phyloP scores from a whole-genome alignment of 1,140 invertebrate species.

The Drosophila orena region DNA sequence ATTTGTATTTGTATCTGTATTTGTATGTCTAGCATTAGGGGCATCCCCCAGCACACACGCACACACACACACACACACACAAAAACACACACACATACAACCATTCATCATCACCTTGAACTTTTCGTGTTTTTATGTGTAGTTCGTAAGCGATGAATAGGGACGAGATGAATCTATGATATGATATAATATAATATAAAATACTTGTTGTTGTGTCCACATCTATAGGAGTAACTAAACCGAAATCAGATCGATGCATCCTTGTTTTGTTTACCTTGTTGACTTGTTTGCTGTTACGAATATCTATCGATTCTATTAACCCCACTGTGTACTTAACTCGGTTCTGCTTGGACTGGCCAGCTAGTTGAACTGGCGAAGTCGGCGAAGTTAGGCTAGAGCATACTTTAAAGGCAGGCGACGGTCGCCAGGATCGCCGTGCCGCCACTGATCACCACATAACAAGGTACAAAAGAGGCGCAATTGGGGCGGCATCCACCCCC shows the following conservation, averaged over 20 bases:
- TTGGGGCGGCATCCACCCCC: constrained; percentile 14
- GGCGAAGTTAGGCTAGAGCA: constrained; percentile 57
- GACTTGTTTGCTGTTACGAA: constrained; percentile 50
- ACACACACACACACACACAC: constrained; percentile 4
- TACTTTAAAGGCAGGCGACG: constrained; percentile 25
- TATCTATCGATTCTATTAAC: constrained; percentile 19
- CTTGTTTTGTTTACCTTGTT: constrained; percentile 59
- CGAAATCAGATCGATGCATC: constrained; percentile 28
- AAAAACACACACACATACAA: neutral
- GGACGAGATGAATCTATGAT: constrained; percentile 12
- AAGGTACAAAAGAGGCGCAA: constrained; percentile 68
- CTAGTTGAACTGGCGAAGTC: constrained; percentile 70
- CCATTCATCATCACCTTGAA: constrained; percentile 31
- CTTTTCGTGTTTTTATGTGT: constrained; percentile 50
- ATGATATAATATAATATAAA: constrained; percentile 27
- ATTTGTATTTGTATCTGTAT: constrained; percentile 33
- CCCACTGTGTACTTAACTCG: constrained; percentile 51
- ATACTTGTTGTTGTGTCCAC: constrained; percentile 78
- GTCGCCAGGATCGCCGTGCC: constrained; percentile 17
- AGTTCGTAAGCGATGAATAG: constrained; percentile 36
- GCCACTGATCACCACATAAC: constrained; percentile 65
- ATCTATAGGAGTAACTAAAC: constrained; percentile 28
- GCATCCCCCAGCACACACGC: constrained; percentile 15
- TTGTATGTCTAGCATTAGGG: constrained; percentile 46
- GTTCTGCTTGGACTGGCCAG: constrained; percentile 62